phyloP scores from a whole-genome alignment of 2,113 vertebrate species.

The Prinia subflava region DNA sequence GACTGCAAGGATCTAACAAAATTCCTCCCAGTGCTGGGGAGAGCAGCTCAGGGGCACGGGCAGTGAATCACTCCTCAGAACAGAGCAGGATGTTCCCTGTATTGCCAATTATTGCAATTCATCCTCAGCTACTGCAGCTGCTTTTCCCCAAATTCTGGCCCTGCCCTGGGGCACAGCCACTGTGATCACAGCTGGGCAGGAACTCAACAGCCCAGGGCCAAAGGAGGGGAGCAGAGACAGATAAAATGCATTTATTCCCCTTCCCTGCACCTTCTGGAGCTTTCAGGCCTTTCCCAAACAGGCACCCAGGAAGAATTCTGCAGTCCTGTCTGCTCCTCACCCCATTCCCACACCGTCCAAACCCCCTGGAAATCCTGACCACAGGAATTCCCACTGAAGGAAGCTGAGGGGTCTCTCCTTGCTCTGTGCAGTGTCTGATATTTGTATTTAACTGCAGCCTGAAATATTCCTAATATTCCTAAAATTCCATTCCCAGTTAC shows the following conservation, averaged over 20 bases:
- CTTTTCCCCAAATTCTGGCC: neutral
- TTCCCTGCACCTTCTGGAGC: neutral
- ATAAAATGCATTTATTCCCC: neutral
- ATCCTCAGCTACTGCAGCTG: neutral
- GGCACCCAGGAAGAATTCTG: neutral
- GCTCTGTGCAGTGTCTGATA: neutral
- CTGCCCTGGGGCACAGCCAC: neutral
- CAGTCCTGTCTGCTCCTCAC: neutral
- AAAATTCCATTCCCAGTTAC: neutral
- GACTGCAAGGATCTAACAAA: neutral
- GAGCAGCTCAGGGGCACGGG: neutral
- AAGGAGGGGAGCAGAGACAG: neutral
- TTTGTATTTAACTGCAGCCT: neutral
- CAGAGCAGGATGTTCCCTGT: fast-evolving
- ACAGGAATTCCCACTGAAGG: neutral
- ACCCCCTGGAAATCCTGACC: neutral
- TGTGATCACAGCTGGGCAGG: neutral
- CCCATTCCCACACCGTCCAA: no score
- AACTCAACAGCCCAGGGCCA: neutral
- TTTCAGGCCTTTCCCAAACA: neutral
- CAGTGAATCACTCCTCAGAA: neutral
- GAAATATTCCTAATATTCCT: no score
- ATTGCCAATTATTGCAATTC: fast-evolving
- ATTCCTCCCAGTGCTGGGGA: neutral
- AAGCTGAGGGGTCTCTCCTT: neutral